Base-by-base conservation (phyloP, 2,113 vertebrate genomes). In the Peromyscus maniculatus region DNA sequence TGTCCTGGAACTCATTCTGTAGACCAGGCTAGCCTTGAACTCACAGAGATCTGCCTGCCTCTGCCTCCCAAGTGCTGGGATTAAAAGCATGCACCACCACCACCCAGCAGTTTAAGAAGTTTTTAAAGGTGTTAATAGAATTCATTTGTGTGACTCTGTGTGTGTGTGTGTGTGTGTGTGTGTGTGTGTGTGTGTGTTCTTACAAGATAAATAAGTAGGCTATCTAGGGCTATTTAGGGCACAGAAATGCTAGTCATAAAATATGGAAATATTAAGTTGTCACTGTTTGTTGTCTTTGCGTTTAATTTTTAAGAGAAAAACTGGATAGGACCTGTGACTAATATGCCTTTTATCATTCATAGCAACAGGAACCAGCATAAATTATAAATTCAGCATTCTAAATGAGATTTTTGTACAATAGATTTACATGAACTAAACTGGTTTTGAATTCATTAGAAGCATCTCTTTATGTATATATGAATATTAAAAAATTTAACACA, bases 331-430 rank as follows among this genome's bases (percentile, higher is more conserved):
- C 62, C 43, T 89, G 2, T 91, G 59, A 90, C 67, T 82, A 74
- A 17, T 36, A 43, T 80, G 55, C 43, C 19, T 91, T 78, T 8
- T 93, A 86, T 90, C 75, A 93, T 82, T 92, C 82, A 72, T 74
- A n/a, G 91, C 46, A 92, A 93, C 2, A 19, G 19, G 59, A 39
- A n/a, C 52, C 39, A 84, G n/a, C 43, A 66, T 64, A 84, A 33
- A 67, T 33, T 91, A 95, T 94, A 95, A 75, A 87, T 89, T 86
- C 67, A 89, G 36, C 59, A 80, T 82, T 97, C 82, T 55, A 93
- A 91, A 80, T 95, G 93, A 67, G 46, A 95, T 78, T 97, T 97
- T 91, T 36, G 92, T 72, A 75, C 22, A 87, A 89, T 46, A 86
- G 59, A 86, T 72, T 92, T 87, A 97, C 57, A 9, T 26, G 36